Evolutionary conservation across 2,113 vertebrate genomes (phyloP), one percentile per base, ranked within the genome.

Genomic region (Corythaeola cristata): DNA sequence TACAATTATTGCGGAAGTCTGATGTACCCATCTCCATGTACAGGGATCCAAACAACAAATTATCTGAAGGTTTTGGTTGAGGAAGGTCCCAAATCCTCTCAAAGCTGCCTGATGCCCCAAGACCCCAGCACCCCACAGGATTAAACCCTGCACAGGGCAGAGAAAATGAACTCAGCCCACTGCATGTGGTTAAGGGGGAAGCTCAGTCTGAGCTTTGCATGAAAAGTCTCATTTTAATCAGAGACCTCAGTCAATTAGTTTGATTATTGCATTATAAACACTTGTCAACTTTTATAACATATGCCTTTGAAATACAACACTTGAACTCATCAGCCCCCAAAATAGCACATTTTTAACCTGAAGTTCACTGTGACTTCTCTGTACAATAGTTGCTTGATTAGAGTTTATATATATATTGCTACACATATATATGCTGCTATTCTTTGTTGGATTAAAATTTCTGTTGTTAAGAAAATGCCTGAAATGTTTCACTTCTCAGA

Each of bases 221-320:
- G 78, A 85, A 73, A 91, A 92, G 37, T 44, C 67, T 93, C 55
- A 13, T 95, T 91, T 96, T 95, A 91, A 93, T 96, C 95, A 90
- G 82, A 77, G 55, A 89, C 90, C 75, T 93, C 84, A 92, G 91
- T 88, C 86, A 95, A 93, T 97, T 93, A 95, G 67, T 92, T 96
- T 95, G 91, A 96, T 94, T 79, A 93, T 92, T 82, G 78, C 37
- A 24, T 78, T 95, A 91, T 96, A 96, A 97, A 93, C 86, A 93
- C 91, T 97, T 95, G 88, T 90, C 95, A 92, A 6, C 60, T 96
- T 90, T 78, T 92, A 75, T 93, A 91, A 83, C 27, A n/a, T 8
- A 21, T n/a, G 83, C 49, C 82, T 93, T 87, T 89, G 90, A 94
- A 92, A 95, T 88, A 86, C 0, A 21, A 56, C 24, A 56, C n/a